Base-by-base conservation (phyloP, 1,140 invertebrate genomes). In the Brachionus plicatilis region DNA sequence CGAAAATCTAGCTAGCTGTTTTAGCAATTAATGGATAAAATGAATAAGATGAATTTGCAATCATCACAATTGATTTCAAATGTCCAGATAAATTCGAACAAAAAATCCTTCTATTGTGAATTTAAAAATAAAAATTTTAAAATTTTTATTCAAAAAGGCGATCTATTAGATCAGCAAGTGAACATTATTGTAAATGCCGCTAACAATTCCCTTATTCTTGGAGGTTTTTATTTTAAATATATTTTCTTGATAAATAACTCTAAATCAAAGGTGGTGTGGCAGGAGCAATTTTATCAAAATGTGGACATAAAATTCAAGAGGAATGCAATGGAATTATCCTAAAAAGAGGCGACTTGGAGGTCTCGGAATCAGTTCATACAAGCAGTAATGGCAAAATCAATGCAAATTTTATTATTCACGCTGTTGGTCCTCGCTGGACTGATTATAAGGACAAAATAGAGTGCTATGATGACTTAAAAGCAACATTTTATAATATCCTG, bases 161-260 rank as follows among this genome's bases (percentile, higher is more conserved):
- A 76, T 76, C 27, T 76, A 12, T 50, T 76, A 27, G 43, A 76
- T 76, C 72, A 76, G 50, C 24, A 50, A 50, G 72, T 76, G 1
- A 24, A 76, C 27, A 29, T 76, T 3, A 76, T 76, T 29, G 45
- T 50, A 24, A 76, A 76, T 76, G 43, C 72, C 33, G 72, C 72
- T 1, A 76, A 76, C 17, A 50, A 20, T 11, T 20, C 5, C 14
- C 45, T 76, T 27, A 20, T 47, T 12, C 45, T 76, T 1, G 72
- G 72, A 72, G 68, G 68, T 72, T 60, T 60, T 20, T 20, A 24
- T 20, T 24, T 60, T 17, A 24, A 60, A 60, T 60, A 20, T 3
- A 27, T 17, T 60, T 17, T 24, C 11, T 60, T 20, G 9, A 1
- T 60, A 24, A 60, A 60, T 24, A 7, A 20, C 0, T 20, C 3